Evolutionary conservation across 2,113 vertebrate species (phyloP), one percentile per base, ranked within the genome.

Genomic region (Bungarus multicinctus): DNA sequence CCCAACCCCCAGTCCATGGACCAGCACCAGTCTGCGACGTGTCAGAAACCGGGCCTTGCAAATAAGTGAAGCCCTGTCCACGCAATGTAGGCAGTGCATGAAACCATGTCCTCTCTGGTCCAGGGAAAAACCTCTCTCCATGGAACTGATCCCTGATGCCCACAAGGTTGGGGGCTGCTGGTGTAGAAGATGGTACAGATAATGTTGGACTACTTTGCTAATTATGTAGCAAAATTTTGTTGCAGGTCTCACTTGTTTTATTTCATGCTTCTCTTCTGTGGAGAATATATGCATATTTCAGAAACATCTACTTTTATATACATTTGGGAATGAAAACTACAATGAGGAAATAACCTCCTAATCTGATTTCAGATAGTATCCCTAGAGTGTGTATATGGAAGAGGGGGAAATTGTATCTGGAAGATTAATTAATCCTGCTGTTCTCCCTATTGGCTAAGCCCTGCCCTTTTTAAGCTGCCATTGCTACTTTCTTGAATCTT

Each of bases 401-500:
- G 47, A 30, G 3, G 52, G 11, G 57, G 23, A 39, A 23, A 55
- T 54, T 25, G 3, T 39, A 30, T 87, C 23, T 87, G 92, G 89
- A 11, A 90, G 30, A 54, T 30, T 53, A 12, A n/a, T 55, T 39
- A 88, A 64, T 11, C 22, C 57, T 53, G 22, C 27, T 6, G 57
- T 89, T 93, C 54, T 88, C 34, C 43, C 30, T 64, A 85, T 0
- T 89, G 34, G 1, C 81, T 11, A 55, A 90, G 90, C 64, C 34
- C 22, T 88, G 87, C 45, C 85, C 2, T 3, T 0, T 20, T 43
- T 60, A 69, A 0, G 0, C 92, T 91, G 47, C 53, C 0, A 0
- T 2, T 11, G n/a, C 89, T 85, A 60, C 87, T 74, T 74, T 93
- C 52, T 27, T 86, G 89, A 87, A 90, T 52, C 91, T 47, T 87